Percentiles rank a stretch among this genome's conserved stretches.
phyloP scores from a whole-genome alignment of 2,797 vertebrate genomes.

The Microcaecilia unicolor region DNA sequence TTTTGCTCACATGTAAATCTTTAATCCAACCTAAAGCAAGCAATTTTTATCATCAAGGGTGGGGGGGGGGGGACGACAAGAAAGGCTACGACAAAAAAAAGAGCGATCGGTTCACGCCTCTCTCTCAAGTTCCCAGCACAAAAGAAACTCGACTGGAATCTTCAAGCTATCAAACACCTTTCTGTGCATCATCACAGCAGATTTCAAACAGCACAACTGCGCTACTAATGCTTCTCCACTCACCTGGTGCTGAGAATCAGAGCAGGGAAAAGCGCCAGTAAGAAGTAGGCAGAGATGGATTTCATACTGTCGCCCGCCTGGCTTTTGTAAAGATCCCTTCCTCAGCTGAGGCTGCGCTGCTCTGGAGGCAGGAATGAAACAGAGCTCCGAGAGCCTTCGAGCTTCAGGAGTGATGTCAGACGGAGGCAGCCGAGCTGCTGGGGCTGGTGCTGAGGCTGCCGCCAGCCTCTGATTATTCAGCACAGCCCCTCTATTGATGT shows the following conservation, averaged over 20 bases:
- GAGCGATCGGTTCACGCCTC: not conserved
- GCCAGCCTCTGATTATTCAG: constrained; percentile 31
- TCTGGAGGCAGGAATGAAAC: not conserved
- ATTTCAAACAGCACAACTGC: fast-evolving
- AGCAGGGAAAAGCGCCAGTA: constrained; percentile 46
- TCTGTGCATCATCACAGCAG: not conserved
- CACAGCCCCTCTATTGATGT: constrained; percentile 17
- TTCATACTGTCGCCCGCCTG: constrained; percentile 37
- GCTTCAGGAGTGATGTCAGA: constrained; percentile 40
- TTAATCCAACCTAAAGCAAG: not conserved
- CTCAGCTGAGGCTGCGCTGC: not conserved
- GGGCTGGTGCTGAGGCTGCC: constrained; percentile 14
- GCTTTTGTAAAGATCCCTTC: too few species aligned
- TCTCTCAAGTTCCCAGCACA: constrained; percentile 10
- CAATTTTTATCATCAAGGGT: not conserved
- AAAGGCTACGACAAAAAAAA: too few species aligned
- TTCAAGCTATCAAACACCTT: too few species aligned
- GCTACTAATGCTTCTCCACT: constrained; percentile 20
- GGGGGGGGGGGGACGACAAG: too few species aligned
- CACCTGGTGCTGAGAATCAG: constrained; percentile 51
- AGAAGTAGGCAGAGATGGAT: constrained; percentile 40
- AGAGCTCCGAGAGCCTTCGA: constrained; percentile 3
- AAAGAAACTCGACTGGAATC: not conserved
- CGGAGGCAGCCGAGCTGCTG: too few species aligned
- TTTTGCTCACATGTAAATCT: constrained; percentile 1